Conservation (phyloP, 2,113 vertebrate species). For the Daphoenositta chrysoptera region DNA sequence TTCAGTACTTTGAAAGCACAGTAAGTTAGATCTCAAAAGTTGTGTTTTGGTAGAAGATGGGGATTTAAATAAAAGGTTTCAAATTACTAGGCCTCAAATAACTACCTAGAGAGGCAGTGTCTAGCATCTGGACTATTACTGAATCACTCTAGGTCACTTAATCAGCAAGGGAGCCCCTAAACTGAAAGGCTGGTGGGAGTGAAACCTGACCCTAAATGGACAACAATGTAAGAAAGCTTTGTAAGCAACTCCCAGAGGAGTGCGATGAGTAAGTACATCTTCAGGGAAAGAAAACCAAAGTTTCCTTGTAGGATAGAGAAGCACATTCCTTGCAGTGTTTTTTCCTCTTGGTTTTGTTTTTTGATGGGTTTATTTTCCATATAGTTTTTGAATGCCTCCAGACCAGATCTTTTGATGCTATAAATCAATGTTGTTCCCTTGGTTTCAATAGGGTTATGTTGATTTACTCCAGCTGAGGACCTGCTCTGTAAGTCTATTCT, state of each 20-base stretch:
- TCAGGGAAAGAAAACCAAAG: not conserved
- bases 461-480: conserved; percentile 41
- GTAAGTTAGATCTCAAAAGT: not conserved
- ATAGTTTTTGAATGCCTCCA: not conserved
- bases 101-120: conserved; percentile 28
- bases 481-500: not conserved
- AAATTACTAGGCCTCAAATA: conserved; percentile 37
- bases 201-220: conserved; percentile 19
- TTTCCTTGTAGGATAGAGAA: not conserved
- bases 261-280: not conserved
- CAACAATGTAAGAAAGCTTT: not conserved
- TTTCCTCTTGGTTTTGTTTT: not conserved
- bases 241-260: not conserved
- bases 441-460: not conserved
- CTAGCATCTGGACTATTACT: not conserved
- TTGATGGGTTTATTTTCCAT: conserved; percentile 10
- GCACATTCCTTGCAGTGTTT: not conserved
- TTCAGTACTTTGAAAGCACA: conserved; percentile 4
- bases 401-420: not conserved
- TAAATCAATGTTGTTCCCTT: not conserved
- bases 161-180: conserved; percentile 25
- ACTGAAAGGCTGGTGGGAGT: not conserved
- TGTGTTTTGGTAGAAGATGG: conserved; percentile 34
- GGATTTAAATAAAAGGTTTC: conserved; percentile 52
- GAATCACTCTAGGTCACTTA: not conserved